These are phyloP conservation scores for Lasiurus cinereus DNA, from an alignment of 2,113 vertebrate species.

Conservation along the genomic window DNA sequence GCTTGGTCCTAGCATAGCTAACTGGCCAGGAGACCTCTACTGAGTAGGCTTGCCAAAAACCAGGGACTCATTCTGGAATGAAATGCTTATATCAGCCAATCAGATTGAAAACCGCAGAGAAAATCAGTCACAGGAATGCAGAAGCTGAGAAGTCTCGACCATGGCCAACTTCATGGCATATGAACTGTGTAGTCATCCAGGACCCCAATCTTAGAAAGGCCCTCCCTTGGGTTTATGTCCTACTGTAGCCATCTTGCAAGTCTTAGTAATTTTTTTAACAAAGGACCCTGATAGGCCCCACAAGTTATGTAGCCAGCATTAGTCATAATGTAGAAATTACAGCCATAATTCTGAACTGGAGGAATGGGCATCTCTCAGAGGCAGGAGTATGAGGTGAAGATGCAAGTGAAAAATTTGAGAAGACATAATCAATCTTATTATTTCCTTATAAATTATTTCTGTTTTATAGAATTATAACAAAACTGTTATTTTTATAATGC, in stretches of 20 bases:
- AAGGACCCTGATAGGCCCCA: not conserved
- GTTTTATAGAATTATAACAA: constrained; percentile 44
- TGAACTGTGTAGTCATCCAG: not conserved
- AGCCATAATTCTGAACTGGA: not conserved
- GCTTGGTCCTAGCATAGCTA: not conserved
- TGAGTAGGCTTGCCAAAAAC: not conserved
- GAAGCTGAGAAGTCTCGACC: not conserved
- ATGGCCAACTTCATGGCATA: not conserved
- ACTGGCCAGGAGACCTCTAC: not conserved
- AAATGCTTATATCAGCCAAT: not conserved
- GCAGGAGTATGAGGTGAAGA: fast-evolving
- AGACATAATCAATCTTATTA: not conserved
- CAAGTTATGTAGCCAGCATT: not conserved
- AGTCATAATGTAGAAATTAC: not conserved
- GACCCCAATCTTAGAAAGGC: not conserved
- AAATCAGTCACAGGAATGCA: not conserved
- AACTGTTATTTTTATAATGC: not conserved
- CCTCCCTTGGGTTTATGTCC: not conserved
- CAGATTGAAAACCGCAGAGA: not conserved
- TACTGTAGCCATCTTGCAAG: not conserved
- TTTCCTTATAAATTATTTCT: not conserved
- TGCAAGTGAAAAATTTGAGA: not conserved
- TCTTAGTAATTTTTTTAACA: not conserved
- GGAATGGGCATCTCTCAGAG: not conserved
- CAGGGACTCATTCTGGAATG: not conserved